These are phyloP conservation scores for Stenoptilia bipunctidactyla DNA, from an alignment of 2,888 invertebrate species.

Conservation along the genomic window DNA sequence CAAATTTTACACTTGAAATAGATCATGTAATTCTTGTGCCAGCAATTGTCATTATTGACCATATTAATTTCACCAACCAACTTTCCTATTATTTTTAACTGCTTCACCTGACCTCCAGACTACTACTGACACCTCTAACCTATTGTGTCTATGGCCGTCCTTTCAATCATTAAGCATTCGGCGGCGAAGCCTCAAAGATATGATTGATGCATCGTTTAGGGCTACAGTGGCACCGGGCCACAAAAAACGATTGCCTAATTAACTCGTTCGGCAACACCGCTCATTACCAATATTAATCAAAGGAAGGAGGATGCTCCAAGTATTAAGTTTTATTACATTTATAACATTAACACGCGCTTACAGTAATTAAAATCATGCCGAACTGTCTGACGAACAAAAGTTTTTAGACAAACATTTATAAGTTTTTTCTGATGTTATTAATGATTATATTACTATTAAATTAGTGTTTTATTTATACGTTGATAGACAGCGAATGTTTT, in stretches of 20 bases:
- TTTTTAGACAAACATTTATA: conserved; percentile 1
- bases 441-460: too few relatives aligned
- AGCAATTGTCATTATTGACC: too few relatives aligned
- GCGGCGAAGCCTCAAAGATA: conserved; percentile 61
- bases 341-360: conserved; percentile 4
- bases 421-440: too few relatives aligned
- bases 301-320: conserved; percentile 67
- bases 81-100: too few relatives aligned
- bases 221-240: conserved; percentile 52
- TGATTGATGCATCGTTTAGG: conserved; percentile 70
- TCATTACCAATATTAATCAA: conserved; percentile 71
- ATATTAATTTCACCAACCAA: too few relatives aligned
- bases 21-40: too few relatives aligned
- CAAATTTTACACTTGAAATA: too few relatives aligned
- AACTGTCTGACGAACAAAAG: conserved; percentile 39
- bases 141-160: conserved; percentile 18
- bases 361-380: conserved; percentile 64
- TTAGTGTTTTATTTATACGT: too few relatives aligned
- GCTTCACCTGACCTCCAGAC: conserved; percentile 13
- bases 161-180: conserved; percentile 63
- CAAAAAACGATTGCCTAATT: conserved; percentile 67
- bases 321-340: conserved; percentile 70
- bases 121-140: conserved; percentile 1
- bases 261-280: conserved; percentile 70
- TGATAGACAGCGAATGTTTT: too few relatives aligned